A percentile compares a stretch with the other conserved stretches of the same genome.
These are phyloP conservation scores for Ursus arctos DNA, from an alignment of 2,113 vertebrate species.

Conservation along the genomic window DNA sequence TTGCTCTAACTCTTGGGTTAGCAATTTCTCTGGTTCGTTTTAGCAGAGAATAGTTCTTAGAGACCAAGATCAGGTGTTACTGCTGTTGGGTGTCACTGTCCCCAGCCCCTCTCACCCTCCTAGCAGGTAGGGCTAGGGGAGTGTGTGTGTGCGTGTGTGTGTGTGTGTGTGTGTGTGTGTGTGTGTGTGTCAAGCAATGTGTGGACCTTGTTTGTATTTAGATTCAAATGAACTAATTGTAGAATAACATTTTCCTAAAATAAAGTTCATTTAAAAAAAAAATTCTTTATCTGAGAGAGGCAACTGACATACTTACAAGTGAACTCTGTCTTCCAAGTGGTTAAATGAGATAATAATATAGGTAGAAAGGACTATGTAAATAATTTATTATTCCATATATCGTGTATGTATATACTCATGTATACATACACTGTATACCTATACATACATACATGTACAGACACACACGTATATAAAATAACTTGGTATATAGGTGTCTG, in stretches of 20 bases:
- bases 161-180: not conserved
- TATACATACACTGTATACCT: not conserved
- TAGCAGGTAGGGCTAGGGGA: not conserved
- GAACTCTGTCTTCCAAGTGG: not conserved
- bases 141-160: no score
- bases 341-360: constrained; percentile 29
- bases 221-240: constrained; percentile 10
- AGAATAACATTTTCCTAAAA: not conserved
- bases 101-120: not conserved
- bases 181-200: not conserved
- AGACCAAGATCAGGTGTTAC: not conserved
- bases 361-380: not conserved
- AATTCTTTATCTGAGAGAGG: not conserved
- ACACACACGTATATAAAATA: not conserved
- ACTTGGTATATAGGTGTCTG: not conserved
- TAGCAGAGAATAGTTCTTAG: not conserved
- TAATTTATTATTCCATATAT: not conserved
- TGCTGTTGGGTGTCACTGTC: not conserved
- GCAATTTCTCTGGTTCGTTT: not conserved
- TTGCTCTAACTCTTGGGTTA: not conserved
- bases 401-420: not conserved
- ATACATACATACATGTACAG: not conserved
- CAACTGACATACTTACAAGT: not conserved
- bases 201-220: not conserved
- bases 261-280: not conserved